A percentile compares a stretch with the other conserved stretches of the same genome.
Conservation (phyloP, 2,888 invertebrate genomes). For the Nebria salina region DNA sequence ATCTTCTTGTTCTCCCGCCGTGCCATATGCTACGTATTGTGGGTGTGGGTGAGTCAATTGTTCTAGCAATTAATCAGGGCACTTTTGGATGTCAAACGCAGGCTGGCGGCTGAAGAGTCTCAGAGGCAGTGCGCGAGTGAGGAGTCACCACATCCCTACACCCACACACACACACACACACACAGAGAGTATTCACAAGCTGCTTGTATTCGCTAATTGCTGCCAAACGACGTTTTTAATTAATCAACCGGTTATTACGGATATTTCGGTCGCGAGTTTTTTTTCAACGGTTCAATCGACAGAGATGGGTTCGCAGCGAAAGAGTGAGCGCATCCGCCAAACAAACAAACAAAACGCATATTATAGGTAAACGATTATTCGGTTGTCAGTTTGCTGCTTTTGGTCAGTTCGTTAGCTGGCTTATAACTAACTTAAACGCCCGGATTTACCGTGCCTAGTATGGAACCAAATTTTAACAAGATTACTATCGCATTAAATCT, state of each 20-base stretch:
- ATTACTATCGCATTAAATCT: background rate
- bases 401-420: background rate
- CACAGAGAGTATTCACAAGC: slow-evolving; percentile 3
- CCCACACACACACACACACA: slow-evolving; percentile 15
- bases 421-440: background rate
- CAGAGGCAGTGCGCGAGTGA: slow-evolving; percentile 30
- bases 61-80: slow-evolving; percentile 52
- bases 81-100: slow-evolving; percentile 64
- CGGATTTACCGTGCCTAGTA: background rate
- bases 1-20: background rate
- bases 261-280: slow-evolving; percentile 56
- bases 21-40: background rate
- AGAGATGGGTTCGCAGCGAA: background rate
- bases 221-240: slow-evolving; percentile 63
- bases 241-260: slow-evolving; percentile 59
- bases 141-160: background rate
- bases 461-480: background rate
- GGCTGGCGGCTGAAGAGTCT: slow-evolving; percentile 59
- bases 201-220: slow-evolving; percentile 60
- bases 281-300: slow-evolving; percentile 48
- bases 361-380: slow-evolving; percentile 1
- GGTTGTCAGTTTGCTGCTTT: background rate
- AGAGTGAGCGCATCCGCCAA: background rate
- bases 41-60: slow-evolving; percentile 33
- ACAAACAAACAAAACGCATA: slow-evolving; percentile 25